Evolutionary conservation across 2,888 invertebrate genomes (phyloP), one percentile per base, ranked within the genome.

Genomic region (Tubulanus polymorphus): DNA sequence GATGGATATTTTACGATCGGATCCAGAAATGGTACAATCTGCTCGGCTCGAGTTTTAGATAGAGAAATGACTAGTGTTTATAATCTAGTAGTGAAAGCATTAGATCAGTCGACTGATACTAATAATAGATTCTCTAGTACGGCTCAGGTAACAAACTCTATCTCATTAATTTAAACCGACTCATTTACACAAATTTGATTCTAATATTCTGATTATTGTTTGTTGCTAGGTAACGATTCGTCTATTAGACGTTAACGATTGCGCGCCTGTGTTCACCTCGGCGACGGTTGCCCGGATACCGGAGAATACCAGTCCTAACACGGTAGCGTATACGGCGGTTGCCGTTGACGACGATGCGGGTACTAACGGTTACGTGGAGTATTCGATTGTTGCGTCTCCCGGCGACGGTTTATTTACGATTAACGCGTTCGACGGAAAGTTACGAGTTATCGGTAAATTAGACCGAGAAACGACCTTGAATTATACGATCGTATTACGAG

Each of bases 321-420:
- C 91, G 69, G 92, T 93, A 76, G 90, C 94, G 30, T 93, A 91
- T 77, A 92, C 91, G 6, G 89, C 91, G 0, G 87, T 86, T 75
- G 94, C 93, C 0, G 83, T 82, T 8, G 94, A 95, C 76, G 94
- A 95, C 78, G 84, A 87, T 55, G 60, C 62, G 18, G 91, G 89
- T 0, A 79, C 83, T 0, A 94, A 94, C 76, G 88, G 90, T 54
- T 85, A 86, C 70, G 87, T 94, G 53, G 80, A 85, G 0, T 95
- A 93, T 77, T 86, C 59, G 46, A 55, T 73, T 3, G 20, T 60
- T 12, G 61, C 67, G 0, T 51, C 58, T 25, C 54, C 60, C 15
- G 57, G 87, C 70, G 89, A 91, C 71, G 85, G 87, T 60, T n/a
- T n/a, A n/a, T n/a, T n/a, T n/a, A n/a, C n/a, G n/a, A n/a, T n/a